phyloP scores from a whole-genome alignment of 1,140 invertebrate species.

The Penaeus indicus region DNA sequence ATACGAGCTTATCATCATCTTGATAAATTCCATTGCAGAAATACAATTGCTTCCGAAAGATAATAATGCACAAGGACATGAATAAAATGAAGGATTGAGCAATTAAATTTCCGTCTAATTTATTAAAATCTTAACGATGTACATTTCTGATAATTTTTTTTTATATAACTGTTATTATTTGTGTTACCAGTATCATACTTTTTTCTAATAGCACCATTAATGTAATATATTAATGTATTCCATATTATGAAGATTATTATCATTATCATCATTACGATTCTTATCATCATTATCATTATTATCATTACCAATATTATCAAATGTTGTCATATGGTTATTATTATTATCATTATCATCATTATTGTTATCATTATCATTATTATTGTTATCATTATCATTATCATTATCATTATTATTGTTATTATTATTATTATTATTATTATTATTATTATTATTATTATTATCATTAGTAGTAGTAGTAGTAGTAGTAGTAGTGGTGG shows the following conservation, averaged over 20 bases:
- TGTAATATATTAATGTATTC: not conserved
- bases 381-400: not conserved
- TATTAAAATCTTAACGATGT: too few species aligned
- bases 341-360: not conserved
- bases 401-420: not conserved
- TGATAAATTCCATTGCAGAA: too few species aligned
- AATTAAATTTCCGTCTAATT: too few species aligned
- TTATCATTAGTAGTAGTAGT: not conserved
- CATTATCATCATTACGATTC: not conserved
- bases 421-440: not conserved
- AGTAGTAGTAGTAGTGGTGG: conserved; percentile 5
- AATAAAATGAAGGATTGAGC: too few species aligned
- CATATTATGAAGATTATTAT: not conserved
- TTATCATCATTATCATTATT: too few species aligned
- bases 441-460: not conserved
- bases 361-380: not conserved
- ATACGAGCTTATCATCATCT: too few species aligned
- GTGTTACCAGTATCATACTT: not conserved
- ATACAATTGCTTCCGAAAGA: too few species aligned
- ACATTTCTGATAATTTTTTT: too few species aligned
- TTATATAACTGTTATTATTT: too few species aligned
- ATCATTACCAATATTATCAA: not conserved
- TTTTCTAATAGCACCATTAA: not conserved
- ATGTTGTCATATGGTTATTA: not conserved
- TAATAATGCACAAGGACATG: too few species aligned